Evolutionary conservation across 1,140 invertebrate genomes (phyloP).

Genomic region (Drosophila yakuba): DNA sequence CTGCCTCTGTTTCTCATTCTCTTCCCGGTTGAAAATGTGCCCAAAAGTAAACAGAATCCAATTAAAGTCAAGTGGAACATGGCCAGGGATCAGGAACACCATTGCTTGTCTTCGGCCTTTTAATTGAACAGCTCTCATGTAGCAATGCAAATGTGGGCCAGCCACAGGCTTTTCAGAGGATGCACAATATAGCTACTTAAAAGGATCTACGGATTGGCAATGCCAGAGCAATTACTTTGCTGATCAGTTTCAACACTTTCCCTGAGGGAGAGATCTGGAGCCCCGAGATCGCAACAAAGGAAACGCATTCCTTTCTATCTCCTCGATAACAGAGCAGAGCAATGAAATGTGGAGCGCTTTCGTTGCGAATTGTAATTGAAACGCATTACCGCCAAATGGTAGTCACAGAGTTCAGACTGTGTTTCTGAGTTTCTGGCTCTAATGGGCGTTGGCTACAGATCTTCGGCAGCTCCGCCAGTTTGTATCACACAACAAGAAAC

Average conservation of each 20-base stretch:
- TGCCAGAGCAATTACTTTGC: conserved; percentile 65
- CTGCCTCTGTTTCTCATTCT: conserved; percentile 10
- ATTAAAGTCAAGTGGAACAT: conserved; percentile 81
- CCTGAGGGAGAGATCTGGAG: conserved; percentile 36
- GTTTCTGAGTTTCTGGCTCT: conserved; percentile 45
- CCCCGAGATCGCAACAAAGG: conserved; percentile 7
- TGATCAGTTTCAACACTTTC: conserved; percentile 70
- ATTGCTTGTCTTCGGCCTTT: conserved; percentile 54
- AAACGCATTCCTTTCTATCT: conserved; percentile 39
- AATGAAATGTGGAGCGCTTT: conserved; percentile 67
- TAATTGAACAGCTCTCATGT: conserved; percentile 73
- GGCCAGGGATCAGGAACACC: conserved; percentile 46
- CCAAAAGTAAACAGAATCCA: conserved; percentile 78
- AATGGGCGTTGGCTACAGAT: conserved; percentile 70
- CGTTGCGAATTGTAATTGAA: conserved; percentile 63
- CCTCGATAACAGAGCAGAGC: conserved; percentile 52
- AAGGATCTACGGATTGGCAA: conserved; percentile 42
- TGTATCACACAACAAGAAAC: background rate
- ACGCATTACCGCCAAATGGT: conserved; percentile 71
- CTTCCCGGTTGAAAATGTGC: conserved; percentile 60
- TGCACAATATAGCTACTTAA: conserved; percentile 40
- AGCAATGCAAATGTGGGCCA: conserved; percentile 71
- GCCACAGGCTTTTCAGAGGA: conserved; percentile 11
- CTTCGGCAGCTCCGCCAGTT: conserved; percentile 21
- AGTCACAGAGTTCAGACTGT: conserved; percentile 38